phyloP scores from a whole-genome alignment of 2,888 invertebrate genomes.

The Iselma pallidipennis region DNA sequence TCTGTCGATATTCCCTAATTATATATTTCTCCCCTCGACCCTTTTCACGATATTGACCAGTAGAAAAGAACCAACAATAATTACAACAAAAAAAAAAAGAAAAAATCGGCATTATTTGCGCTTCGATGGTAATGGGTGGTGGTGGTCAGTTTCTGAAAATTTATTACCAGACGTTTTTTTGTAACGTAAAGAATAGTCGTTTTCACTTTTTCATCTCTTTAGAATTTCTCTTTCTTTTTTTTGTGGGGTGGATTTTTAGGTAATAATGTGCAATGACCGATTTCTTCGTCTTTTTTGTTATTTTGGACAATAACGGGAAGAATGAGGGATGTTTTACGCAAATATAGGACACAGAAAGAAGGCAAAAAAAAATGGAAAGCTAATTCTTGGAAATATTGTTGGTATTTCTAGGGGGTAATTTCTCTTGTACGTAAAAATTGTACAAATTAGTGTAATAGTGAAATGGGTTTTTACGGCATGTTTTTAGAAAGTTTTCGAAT shows the following conservation, averaged over 20 bases:
- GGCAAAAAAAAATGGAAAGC: not conserved
- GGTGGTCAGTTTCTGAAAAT: not conserved
- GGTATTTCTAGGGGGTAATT: not conserved
- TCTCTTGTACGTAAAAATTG: not conserved
- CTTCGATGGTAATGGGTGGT: not conserved
- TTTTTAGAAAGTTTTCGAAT: not conserved
- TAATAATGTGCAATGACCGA: not conserved
- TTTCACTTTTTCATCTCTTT: conserved; percentile 3
- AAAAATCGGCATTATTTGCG: not conserved
- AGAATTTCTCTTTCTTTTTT: not conserved
- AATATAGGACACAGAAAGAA: not conserved
- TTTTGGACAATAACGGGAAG: not conserved
- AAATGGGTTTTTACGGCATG: too few species aligned
- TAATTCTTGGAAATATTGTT: not conserved
- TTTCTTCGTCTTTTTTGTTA: not conserved
- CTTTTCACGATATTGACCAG: not conserved
- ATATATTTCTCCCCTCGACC: not conserved
- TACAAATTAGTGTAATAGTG: not conserved
- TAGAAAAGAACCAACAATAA: not conserved
- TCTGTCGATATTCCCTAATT: not conserved
- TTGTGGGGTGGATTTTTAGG: not conserved
- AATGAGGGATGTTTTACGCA: not conserved
- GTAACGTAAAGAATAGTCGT: not conserved
- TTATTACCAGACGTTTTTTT: not conserved
- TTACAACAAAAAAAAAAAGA: too few species aligned